These are phyloP conservation scores for Eucera pruinosa DNA, from an alignment of 2,888 invertebrate species.

Conservation along the genomic window DNA sequence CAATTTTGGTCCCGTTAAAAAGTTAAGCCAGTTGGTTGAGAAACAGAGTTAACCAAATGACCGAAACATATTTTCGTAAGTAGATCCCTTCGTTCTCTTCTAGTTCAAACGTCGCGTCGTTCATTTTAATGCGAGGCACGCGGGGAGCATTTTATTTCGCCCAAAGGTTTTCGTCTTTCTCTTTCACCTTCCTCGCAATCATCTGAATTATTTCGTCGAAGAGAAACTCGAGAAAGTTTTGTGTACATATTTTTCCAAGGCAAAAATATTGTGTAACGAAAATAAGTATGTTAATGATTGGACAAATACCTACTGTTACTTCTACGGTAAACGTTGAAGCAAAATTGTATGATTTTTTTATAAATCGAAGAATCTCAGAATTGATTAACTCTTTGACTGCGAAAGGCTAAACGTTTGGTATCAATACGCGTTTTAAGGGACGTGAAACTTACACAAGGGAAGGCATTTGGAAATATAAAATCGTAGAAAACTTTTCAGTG, in stretches of 20 bases:
- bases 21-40: conserved; percentile 9
- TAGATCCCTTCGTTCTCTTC: not conserved
- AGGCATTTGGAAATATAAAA: too few relatives aligned
- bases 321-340: too few relatives aligned
- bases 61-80: conserved; percentile 2
- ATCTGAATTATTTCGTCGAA: not conserved
- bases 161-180: not conserved
- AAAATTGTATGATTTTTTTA: too few relatives aligned
- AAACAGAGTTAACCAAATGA: not conserved
- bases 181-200: too few relatives aligned
- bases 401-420: too few relatives aligned
- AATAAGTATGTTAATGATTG: too few relatives aligned
- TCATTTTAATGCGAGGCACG: not conserved
- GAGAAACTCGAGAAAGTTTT: not conserved
- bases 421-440: too few relatives aligned
- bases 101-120: not conserved
- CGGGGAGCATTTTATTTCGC: conserved; percentile 3
- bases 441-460: too few relatives aligned
- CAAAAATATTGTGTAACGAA: not conserved
- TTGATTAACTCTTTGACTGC: too few relatives aligned
- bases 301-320: too few relatives aligned
- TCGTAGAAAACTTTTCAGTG: too few relatives aligned
- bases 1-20: conserved; percentile 15
- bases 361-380: too few relatives aligned
- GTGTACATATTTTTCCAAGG: not conserved